Percentiles rank a stretch among this genome's conserved stretches.
phyloP scores from a whole-genome alignment of 1,140 invertebrate species.

The Copidosoma floridanum region DNA sequence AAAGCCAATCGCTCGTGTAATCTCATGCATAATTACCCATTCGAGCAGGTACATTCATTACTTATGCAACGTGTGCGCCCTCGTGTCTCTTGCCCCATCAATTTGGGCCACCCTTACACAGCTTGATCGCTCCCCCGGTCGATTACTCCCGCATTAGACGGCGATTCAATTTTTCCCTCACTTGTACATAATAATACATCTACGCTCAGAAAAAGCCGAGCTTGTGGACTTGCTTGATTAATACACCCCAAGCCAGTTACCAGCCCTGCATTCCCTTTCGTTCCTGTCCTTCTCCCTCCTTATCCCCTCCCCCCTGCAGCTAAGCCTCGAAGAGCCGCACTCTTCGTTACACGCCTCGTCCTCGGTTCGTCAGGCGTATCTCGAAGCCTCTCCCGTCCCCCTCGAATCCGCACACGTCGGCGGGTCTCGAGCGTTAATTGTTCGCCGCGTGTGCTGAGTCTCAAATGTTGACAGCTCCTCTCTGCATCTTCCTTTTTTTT shows the following conservation, averaged over 20 bases:
- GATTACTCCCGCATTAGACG: too few species aligned
- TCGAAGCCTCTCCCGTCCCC: background rate
- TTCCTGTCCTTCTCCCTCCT: too few species aligned
- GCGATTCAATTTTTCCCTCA: slow-evolving; percentile 10
- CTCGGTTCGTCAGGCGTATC: background rate
- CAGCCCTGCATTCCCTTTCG: too few species aligned
- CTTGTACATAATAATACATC: too few species aligned
- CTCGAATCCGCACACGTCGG: slow-evolving; percentile 39
- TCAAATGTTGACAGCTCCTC: too few species aligned
- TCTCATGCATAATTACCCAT: too few species aligned
- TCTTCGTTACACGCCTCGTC: background rate
- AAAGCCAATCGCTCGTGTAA: background rate
- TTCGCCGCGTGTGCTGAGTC: too few species aligned
- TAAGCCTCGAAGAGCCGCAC: background rate
- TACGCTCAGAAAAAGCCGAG: background rate
- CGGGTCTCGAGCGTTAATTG: slow-evolving; percentile 43
- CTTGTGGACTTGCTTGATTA: slow-evolving; percentile 8
- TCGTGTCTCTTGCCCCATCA: background rate
- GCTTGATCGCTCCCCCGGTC: background rate
- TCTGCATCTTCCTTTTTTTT: too few species aligned
- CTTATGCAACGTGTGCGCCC: too few species aligned
- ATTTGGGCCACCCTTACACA: background rate
- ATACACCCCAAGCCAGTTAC: background rate
- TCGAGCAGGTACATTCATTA: too few species aligned
- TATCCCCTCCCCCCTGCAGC: too few species aligned